Conservation (phyloP, 53 echinoderm and acorn worm species). For the Hippasteria phrygiana region DNA sequence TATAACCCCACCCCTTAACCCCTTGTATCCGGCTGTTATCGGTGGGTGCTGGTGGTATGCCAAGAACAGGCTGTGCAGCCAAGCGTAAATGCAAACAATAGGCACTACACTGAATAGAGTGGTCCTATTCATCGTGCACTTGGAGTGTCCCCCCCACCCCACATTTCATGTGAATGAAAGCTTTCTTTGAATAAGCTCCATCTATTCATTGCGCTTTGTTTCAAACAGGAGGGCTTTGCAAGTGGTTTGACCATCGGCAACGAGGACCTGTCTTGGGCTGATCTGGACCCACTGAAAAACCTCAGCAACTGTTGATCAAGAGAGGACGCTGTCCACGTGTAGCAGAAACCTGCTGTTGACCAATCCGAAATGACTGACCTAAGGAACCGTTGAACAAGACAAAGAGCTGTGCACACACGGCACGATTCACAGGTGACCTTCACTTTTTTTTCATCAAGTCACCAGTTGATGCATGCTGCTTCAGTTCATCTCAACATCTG, state of each 20-base stretch:
- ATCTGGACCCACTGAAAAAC: slow-evolving; percentile 69
- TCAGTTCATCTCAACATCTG: neutral
- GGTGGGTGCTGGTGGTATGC: too few species aligned
- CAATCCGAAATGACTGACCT: slow-evolving; percentile 64
- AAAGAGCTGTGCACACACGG: slow-evolving; percentile 4
- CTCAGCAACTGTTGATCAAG: slow-evolving; percentile 35
- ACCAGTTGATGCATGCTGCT: slow-evolving; percentile 44
- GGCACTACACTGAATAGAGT: too few species aligned
- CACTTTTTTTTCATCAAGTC: neutral
- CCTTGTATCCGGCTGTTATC: too few species aligned
- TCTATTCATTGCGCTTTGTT: neutral
- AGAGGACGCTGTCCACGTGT: slow-evolving; percentile 3
- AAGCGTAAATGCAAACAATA: too few species aligned
- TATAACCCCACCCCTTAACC: too few species aligned
- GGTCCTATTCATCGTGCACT: too few species aligned
- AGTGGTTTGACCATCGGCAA: slow-evolving; percentile 67
- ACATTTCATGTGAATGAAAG: too few species aligned
- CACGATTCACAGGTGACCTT: slow-evolving; percentile 19
- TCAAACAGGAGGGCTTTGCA: slow-evolving; percentile 41
- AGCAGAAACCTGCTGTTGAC: slow-evolving; percentile 63
- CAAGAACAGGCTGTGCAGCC: too few species aligned
- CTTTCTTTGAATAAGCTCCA: too few species aligned
- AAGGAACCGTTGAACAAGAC: slow-evolving; percentile 41
- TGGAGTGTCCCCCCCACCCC: too few species aligned
- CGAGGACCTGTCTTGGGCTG: slow-evolving; percentile 75